Conservation (phyloP, 2,797 vertebrate species). For the Gallirallus australis region DNA sequence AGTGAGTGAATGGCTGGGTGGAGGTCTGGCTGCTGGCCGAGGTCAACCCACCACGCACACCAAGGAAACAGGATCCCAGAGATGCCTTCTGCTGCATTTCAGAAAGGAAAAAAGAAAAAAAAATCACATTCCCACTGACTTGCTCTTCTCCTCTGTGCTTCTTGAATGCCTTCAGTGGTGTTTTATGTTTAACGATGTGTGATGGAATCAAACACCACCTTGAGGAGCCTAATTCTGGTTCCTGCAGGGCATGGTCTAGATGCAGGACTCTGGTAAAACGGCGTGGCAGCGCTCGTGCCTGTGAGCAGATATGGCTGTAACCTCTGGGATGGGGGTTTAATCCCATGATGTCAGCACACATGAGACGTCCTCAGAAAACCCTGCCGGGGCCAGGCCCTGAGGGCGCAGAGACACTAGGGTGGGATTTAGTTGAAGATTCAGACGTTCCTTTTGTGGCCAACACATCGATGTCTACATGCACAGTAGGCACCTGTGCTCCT, state of each 20-base stretch:
- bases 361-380: not conserved
- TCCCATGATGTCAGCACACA: not conserved
- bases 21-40: not conserved
- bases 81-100: not conserved
- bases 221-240: not conserved
- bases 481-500: not conserved
- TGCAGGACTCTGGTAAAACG: not conserved
- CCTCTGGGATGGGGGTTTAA: not conserved
- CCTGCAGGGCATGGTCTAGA: not conserved
- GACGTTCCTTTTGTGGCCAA: not conserved
- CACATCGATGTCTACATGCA: fast-evolving
- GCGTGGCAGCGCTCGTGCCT: not conserved
- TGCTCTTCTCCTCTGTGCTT: not conserved
- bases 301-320: not conserved
- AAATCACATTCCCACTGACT: not conserved
- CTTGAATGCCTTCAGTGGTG: not conserved
- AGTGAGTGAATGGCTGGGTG: not conserved
- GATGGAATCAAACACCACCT: not conserved
- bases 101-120: not conserved
- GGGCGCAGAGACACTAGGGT: not conserved
- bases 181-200: not conserved
- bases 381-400: not conserved
- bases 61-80: not conserved
- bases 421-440: not conserved
- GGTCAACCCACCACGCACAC: not conserved